Evolutionary conservation across 2,888 invertebrate species (phyloP).

Genomic region (Bellardia pandia): DNA sequence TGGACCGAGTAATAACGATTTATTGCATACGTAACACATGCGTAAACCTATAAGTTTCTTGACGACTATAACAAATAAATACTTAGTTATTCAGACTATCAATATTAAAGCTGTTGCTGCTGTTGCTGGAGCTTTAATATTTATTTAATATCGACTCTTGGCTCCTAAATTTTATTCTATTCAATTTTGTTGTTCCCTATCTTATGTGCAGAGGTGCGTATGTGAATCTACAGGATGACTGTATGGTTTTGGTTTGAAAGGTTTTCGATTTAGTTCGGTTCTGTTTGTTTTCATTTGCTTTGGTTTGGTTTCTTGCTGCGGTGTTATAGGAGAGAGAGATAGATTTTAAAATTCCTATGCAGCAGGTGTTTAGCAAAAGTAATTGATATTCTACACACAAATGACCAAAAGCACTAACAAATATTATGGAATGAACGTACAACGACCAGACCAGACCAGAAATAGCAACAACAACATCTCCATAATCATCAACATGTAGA

Average conservation of each 20-base stretch:
- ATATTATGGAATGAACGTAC: constrained; percentile 47
- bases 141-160: constrained; percentile 47
- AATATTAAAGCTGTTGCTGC: constrained; percentile 15
- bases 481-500: constrained; percentile 57
- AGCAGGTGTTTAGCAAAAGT: constrained; percentile 84
- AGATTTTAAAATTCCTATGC: constrained; percentile 81
- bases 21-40: constrained; percentile 68
- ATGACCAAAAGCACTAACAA: constrained; percentile 75
- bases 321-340: constrained; percentile 24
- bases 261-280: constrained; percentile 46
- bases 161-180: constrained; percentile 31
- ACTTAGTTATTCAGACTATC: constrained; percentile 27
- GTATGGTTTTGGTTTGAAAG: constrained; percentile 18
- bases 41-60: constrained; percentile 59
- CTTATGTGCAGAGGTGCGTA: not conserved
- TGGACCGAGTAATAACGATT: constrained; percentile 58
- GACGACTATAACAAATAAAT: constrained; percentile 30
- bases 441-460: constrained; percentile 37
- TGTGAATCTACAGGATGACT: not conserved
- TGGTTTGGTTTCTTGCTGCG: constrained; percentile 47
- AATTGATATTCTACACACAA: constrained; percentile 84
- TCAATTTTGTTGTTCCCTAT: constrained; percentile 8
- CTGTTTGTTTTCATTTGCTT: constrained; percentile 37
- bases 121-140: constrained; percentile 36
- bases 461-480: constrained; percentile 48